A percentile compares a stretch with the other conserved stretches of the same genome.
These are phyloP conservation scores for Turnix velox DNA, from an alignment of 2,113 vertebrate genomes.

Conservation along the genomic window DNA sequence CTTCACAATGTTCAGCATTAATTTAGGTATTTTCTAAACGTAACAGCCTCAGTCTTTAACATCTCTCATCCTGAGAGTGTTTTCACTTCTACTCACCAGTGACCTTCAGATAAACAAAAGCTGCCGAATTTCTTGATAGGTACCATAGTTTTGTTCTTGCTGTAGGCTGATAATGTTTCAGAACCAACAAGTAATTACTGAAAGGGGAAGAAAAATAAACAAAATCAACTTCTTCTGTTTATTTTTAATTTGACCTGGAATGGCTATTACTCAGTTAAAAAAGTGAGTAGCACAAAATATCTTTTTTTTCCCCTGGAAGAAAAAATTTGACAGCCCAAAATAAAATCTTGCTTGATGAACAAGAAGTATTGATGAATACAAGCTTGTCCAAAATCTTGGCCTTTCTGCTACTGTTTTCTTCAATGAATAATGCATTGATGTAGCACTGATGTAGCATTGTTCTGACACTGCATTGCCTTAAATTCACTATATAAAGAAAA, in stretches of 20 bases:
- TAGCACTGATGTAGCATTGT: not conserved
- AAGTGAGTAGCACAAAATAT: not conserved
- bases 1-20: not conserved
- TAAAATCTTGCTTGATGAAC: not conserved
- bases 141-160: not conserved
- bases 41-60: not conserved
- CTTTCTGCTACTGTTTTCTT: not conserved
- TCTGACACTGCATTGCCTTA: not conserved
- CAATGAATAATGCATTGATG: not conserved
- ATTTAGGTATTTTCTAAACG: not conserved
- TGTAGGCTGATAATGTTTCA: constrained; percentile 11
- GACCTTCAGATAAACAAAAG: constrained; percentile 30
- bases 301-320: not conserved
- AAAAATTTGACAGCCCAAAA: not conserved
- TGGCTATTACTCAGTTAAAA: not conserved
- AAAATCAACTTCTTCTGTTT: not conserved
- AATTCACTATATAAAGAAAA: not conserved
- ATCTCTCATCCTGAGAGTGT: not conserved
- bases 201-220: not conserved
- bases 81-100: not conserved
- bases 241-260: not conserved
- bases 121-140: constrained; percentile 5
- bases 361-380: not conserved
- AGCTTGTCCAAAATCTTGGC: not conserved
- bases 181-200: constrained; percentile 16